phyloP scores from a whole-genome alignment of 2,888 invertebrate genomes.

The Cryptocephalus moraei region DNA sequence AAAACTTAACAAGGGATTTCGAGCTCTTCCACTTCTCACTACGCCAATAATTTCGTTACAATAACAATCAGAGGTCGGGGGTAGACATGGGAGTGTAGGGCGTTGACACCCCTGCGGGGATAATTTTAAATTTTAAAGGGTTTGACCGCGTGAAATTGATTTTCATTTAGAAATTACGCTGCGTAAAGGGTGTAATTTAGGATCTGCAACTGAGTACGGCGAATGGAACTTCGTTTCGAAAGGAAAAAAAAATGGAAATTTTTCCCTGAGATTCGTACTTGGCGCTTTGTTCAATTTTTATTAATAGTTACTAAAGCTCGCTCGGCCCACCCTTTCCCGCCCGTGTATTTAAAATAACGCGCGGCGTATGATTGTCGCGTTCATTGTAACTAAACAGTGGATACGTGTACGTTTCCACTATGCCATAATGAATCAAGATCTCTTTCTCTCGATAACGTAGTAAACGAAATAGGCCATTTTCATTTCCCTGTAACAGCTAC shows the following conservation, averaged over 20 bases:
- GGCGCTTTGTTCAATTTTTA: no score
- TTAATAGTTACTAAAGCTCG: no score
- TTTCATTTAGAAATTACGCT: constrained; percentile 8
- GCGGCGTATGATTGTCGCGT: no score
- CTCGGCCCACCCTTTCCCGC: no score
- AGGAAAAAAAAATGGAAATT: no score
- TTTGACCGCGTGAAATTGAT: constrained; percentile 24
- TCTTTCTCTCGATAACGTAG: constrained; percentile 23
- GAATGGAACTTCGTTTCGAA: no score
- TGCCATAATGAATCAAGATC: no score
- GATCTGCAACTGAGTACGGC: neutral
- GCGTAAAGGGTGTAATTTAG: neutral
- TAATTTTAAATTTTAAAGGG: constrained; percentile 19
- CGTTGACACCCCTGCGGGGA: constrained; percentile 16
- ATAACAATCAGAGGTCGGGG: constrained; percentile 21
- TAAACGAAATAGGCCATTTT: constrained; percentile 33
- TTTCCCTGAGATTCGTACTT: no score
- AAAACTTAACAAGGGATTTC: constrained; percentile 16
- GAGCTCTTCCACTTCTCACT: constrained; percentile 22
- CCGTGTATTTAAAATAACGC: no score
- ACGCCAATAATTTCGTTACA: constrained; percentile 31
- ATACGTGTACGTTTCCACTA: no score
- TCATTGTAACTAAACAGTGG: no score
- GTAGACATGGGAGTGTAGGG: constrained; percentile 8
- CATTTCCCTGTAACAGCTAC: constrained; percentile 27